phyloP scores from a whole-genome alignment of 2,888 invertebrate genomes.

The Phyllotreta striolata region DNA sequence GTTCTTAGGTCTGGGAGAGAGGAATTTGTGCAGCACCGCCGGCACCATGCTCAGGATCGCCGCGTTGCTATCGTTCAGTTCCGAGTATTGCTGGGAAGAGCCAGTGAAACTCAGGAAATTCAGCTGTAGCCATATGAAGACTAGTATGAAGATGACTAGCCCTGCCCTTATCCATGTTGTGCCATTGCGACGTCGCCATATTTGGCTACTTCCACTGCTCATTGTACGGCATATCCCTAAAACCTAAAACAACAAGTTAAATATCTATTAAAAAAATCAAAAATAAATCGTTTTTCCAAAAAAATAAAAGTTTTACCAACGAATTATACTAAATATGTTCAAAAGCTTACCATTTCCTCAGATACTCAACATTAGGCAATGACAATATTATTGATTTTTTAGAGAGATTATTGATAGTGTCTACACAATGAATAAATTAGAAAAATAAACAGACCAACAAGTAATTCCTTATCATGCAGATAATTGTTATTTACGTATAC shows the following conservation, averaged over 20 bases:
- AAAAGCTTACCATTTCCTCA: no score
- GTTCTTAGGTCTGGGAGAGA: conserved; percentile 73
- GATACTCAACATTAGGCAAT: no score
- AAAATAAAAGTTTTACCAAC: not conserved
- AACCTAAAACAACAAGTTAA: conserved; percentile 22
- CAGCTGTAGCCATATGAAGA: conserved; percentile 71
- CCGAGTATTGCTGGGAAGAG: conserved; percentile 57
- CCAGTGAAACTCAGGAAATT: conserved; percentile 66
- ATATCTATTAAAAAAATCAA: not conserved
- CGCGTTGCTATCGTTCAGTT: conserved; percentile 77
- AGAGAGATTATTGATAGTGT: no score
- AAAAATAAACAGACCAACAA: no score
- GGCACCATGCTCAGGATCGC: conserved; percentile 84
- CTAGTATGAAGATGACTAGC: conserved; percentile 59
- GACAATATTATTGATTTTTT: no score
- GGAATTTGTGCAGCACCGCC: conserved; percentile 81
- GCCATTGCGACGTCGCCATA: conserved; percentile 58
- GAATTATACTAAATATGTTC: not conserved
- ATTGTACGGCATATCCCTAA: conserved; percentile 55
- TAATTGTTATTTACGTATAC: no score
- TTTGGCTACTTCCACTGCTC: conserved; percentile 58
- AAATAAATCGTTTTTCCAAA: not conserved
- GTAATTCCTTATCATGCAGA: no score
- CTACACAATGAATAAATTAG: no score
- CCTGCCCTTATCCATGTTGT: conserved; percentile 58